Evolutionary conservation across 2,113 vertebrate species (phyloP), one percentile per base, ranked within the genome.

Genomic region (Oncorhynchus gorbuscha): DNA sequence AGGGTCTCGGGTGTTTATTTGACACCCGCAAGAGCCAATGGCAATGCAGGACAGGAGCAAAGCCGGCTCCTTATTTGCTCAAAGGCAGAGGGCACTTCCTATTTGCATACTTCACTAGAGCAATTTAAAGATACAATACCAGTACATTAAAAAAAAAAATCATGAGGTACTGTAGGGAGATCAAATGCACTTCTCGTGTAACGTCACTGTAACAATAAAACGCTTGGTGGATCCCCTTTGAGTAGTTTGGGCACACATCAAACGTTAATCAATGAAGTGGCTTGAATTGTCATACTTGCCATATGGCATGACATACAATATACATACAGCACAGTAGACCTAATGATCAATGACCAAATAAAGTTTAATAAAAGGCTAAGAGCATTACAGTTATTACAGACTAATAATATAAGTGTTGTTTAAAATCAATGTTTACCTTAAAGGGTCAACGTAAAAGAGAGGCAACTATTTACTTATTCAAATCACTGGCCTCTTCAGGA

Each of bases 71-170:
- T 76, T 24, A 91, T 90, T 90, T 83, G 88, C 24, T 78, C 22
- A 83, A 65, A 62, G 26, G 16, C 58, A 16, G 35, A 14, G 69
- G 69, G 55, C n/a, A 59, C 59, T n/a, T 51, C 65, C 68, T 18
- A 55, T 1, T 55, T 55, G 51, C 51, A 55, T 16, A 18, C 14
- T 32, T 35, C 22, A 69, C 49, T 3, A 49, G 65, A 28, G 49
- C 16, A 24, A 81, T 87, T 94, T 93, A 93, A 93, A 94, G 88
- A 18, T 0, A 89, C 86, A 89, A 80, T 51, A 65, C 68, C 76
- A 69, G 39, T 67, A 32, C n/a, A 22, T 8, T 0, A 2, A 9
- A 9, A 9, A 9, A 32, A 26, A 1, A 1, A 1, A 1, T 26
- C 26, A 39, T 45, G 39, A 45, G 8, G 39, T 45, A 11, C 39